phyloP scores from a whole-genome alignment of 2,888 invertebrate species.

The Mamestra brassicae region DNA sequence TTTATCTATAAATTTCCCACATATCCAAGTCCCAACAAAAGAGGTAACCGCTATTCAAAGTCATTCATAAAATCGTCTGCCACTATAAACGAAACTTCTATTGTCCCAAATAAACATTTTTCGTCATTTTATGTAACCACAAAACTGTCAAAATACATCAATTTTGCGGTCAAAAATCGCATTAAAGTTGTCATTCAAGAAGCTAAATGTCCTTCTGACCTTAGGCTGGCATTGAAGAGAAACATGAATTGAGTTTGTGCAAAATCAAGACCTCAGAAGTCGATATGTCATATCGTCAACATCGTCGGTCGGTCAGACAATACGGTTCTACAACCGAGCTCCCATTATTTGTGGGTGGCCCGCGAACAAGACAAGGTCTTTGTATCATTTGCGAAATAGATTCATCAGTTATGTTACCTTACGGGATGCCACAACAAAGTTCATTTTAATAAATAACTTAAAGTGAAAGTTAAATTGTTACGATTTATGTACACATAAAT shows the following conservation, averaged over 20 bases:
- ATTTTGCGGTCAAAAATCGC: conserved; percentile 46
- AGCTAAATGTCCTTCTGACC: conserved; percentile 57
- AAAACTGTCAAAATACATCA: conserved; percentile 60
- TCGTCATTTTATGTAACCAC: conserved; percentile 24
- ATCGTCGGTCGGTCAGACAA: conserved; percentile 74
- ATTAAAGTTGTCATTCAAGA: conserved; percentile 60
- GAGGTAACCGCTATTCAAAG: conserved; percentile 17
- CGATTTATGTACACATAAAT: conserved; percentile 32
- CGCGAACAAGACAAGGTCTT: conserved; percentile 71
- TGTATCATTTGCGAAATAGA: conserved; percentile 79
- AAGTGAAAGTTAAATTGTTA: conserved; percentile 43
- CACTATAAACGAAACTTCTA: conserved; percentile 10
- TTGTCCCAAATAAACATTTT: conserved; percentile 30
- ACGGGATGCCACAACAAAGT: conserved; percentile 66
- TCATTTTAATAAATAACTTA: conserved; percentile 45
- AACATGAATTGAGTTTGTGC: conserved; percentile 70
- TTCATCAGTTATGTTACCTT: conserved; percentile 80
- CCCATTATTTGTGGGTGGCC: conserved; percentile 86
- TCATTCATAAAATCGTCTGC: conserved; percentile 39
- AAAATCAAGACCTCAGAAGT: conserved; percentile 76
- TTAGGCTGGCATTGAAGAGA: conserved; percentile 61
- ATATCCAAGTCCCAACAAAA: conserved; percentile 27
- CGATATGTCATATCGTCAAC: conserved; percentile 79
- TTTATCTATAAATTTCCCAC: conserved; percentile 22
- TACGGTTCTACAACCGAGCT: conserved; percentile 70